Percentiles rank a stretch among this genome's conserved stretches.
Conservation (phyloP, 2,888 invertebrate species). For the Oxycera nigricornis region DNA sequence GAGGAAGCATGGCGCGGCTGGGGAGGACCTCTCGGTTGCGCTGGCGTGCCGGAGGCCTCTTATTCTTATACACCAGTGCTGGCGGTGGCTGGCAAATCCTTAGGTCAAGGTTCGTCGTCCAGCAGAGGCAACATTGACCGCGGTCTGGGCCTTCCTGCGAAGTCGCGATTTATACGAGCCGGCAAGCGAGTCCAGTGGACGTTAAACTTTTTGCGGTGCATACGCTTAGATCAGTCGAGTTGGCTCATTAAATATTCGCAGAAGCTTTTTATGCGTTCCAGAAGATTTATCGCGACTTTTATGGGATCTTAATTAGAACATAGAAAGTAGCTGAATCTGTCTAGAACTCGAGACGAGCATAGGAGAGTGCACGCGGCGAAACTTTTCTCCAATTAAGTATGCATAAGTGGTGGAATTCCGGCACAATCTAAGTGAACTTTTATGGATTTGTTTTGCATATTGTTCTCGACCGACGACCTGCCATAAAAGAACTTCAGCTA, state of each 20-base stretch:
- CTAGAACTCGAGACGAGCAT: too few species aligned
- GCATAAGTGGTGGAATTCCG: too few species aligned
- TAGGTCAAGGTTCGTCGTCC: constrained; percentile 38
- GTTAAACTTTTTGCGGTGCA: neutral
- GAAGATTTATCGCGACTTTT: neutral
- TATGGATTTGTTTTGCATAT: too few species aligned
- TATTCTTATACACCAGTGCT: neutral
- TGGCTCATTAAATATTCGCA: too few species aligned
- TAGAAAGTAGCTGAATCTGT: neutral
- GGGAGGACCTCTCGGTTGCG: neutral
- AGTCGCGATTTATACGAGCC: neutral
- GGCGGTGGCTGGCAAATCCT: neutral
- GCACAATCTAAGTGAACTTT: too few species aligned
- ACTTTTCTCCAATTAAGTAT: too few species aligned
- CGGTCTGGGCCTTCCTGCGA: neutral
- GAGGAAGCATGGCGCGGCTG: neutral
- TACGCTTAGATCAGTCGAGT: neutral
- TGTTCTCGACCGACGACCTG: too few species aligned
- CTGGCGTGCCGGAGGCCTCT: constrained; percentile 6
- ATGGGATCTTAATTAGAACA: constrained; percentile 1
- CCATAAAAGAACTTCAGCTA: too few species aligned
- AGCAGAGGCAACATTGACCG: constrained; percentile 29
- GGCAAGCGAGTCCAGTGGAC: neutral
- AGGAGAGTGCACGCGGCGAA: too few species aligned
- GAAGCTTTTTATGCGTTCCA: neutral